Base-by-base conservation (phyloP, 2,797 vertebrate species). In the Centropyge bicolor region DNA sequence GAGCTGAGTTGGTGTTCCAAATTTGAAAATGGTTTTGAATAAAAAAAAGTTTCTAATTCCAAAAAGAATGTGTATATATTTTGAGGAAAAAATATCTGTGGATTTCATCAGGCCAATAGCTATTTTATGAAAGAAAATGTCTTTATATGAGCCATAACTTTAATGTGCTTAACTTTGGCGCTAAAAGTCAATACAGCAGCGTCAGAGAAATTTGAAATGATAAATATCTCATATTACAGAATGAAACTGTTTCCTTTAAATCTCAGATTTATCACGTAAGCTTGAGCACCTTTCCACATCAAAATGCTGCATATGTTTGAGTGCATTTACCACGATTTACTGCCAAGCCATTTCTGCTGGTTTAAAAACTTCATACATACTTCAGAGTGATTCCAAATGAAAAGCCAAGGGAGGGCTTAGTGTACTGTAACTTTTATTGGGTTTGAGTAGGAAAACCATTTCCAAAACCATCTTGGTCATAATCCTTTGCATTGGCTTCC, bases 381-480 rank as follows among this genome's bases (percentile, higher is more conserved):
- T 81, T 78, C 36, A 60, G 46, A 85, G 62, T 31, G 59, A 74
- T 54, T 56, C 63, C 49, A 76, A 60, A 63, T 67, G 54, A 69
- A 78, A 86, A 86, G 68, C 77, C 57, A 62, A 52, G 55, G 46
- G 45, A 76, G 16, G 67, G 76, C 72, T 83, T 76, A 67, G 67
- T 67, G 64, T 43, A 24, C 74, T 78, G 60, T 74, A 78, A 74
- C 81, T 72, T 73, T 83, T 80, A 89, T 85, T 88, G 51, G 60
- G 66, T 89, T 76, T 82, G 56, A 81, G 72, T 54, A 48, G 41
- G 43, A 85, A 79, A 90, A 57, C 65, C 63, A 85, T 89, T 89
- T 85, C 68, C 70, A 62, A 83, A 83, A 70, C 55, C 60, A 31
- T 76, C 67, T 74, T 38, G 24, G 31, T 79, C 73, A 27, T 86